Evolutionary conservation across 1,140 invertebrate genomes (phyloP), one percentile per base, ranked within the genome.

Genomic region (Dendrolimus punctatus): DNA sequence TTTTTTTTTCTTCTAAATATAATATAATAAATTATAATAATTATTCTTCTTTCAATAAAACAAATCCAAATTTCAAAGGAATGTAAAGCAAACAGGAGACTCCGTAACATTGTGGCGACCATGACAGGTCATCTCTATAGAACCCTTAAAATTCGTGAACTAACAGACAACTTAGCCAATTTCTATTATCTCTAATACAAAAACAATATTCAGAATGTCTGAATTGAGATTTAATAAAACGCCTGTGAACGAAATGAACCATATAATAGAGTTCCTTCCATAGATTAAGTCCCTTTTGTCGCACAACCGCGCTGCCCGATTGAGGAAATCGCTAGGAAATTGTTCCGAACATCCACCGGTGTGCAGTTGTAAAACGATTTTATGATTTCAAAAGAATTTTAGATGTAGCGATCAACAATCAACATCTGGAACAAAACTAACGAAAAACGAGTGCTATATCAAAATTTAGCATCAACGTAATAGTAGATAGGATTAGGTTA

Each of bases 311-410:
- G 44, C 5, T 49, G 53, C 44, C 10, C 44, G 7, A 37, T n/a
- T n/a, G 51, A 59, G 70, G 68, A 73, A 75, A 71, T 76, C 68
- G 60, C 64, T 56, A 78, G 77, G 75, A 80, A 80, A 80, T 80
- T 80, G 73, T 62, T 62, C 62, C 68, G 76, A 57, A 62, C 68
- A 62, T 60, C 61, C 60, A 53, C 51, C 52, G 23, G 23, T 23
- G 23, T 23, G 23, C 43, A 45, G 43, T n/a, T 45, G 43, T n/a
- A 45, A 45, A 42, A 45, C 6, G 43, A 45, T 10, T 10, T 23
- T 23, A 23, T 23, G 23, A 23, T 23, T 23, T 23, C 23, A 23
- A 23, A 23, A 2, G 23, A 23, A 23, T 23, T 23, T 23, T 23
- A 23, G 23, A 23, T 23, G 23, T 3, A 23, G 3, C 23, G 23